Evolutionary conservation across 2,797 vertebrate species (phyloP), one percentile per base, ranked within the genome.

Genomic region (Agapornis canus): DNA sequence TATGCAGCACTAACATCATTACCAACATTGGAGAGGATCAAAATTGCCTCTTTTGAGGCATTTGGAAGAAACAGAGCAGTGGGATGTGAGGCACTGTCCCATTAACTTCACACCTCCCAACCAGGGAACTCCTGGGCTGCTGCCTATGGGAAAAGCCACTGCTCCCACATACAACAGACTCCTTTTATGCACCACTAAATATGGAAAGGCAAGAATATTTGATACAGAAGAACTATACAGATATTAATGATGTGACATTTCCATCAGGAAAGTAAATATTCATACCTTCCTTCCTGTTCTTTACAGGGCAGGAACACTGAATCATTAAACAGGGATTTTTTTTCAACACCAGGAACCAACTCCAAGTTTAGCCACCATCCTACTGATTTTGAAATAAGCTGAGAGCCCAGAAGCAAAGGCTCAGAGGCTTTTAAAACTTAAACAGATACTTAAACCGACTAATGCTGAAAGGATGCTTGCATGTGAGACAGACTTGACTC

Each of bases 251-350:
- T 68, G 65, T 22, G 91, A 64, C 51, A 64, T 51, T 89, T 77
- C 60, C 73, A 29, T 37, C 69, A 86, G 65, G 52, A 83, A 88
- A 77, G 77, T 77, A 94, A 92, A 92, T 93, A 94, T 92, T 90
- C 69, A 94, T 76, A 86, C 49, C 35, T 63, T 48, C 40, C 48
- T 75, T 79, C 68, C 76, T 66, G 86, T 79, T 76, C 68, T 69
- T 89, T 79, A 63, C 4, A 40, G 42, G 22, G 43, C 45, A 89
- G 32, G 31, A 86, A n/a, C 39, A 65, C 13, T 26, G 21, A 81
- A 35, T 60, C 39, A 51, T 70, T 79, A 85, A 85, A 61, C 4
- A 13, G 43, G 3, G 19, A 26, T 29, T 45, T 92, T 90, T 82
- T 90, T 87, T 42, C 22, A 69, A 51, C 18, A 64, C 27, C 31